These are phyloP conservation scores for Escarpia spicata DNA, from an alignment of 2,888 invertebrate species.

Conservation along the genomic window DNA sequence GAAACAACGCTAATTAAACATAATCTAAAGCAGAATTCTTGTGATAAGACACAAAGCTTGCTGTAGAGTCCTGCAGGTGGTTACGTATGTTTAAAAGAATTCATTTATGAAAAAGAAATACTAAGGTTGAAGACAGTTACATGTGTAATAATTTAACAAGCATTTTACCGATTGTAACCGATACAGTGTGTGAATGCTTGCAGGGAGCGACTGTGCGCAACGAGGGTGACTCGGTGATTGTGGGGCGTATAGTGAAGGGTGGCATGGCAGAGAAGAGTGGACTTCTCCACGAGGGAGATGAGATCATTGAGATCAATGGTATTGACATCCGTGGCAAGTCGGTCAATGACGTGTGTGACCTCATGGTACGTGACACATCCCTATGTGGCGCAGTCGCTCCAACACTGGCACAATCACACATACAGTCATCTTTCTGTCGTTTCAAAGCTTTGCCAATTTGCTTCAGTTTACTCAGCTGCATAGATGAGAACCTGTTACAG, in stretches of 20 bases:
- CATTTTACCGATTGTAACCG: no score
- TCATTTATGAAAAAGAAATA: no score
- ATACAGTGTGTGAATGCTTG: constrained; percentile 25
- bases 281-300: constrained; percentile 91
- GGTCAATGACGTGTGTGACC: constrained; percentile 96
- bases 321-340: constrained; percentile 95
- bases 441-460: neutral
- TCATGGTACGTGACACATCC: constrained; percentile 70
- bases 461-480: neutral
- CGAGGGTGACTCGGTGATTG: constrained; percentile 44
- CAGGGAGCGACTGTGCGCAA: constrained; percentile 79
- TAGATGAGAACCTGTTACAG: neutral
- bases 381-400: neutral
- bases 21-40: no score
- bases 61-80: no score
- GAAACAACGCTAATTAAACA: no score
- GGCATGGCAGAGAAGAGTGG: constrained; percentile 96
- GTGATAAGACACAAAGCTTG: no score
- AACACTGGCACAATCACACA: neutral
- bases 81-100: no score
- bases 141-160: no score
- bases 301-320: constrained; percentile 93
- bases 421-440: neutral
- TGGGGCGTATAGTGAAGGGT: constrained; percentile 82
- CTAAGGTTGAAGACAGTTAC: no score